Evolutionary conservation across 2,888 invertebrate genomes (phyloP).

Genomic region (Hecatera dysodea): DNA sequence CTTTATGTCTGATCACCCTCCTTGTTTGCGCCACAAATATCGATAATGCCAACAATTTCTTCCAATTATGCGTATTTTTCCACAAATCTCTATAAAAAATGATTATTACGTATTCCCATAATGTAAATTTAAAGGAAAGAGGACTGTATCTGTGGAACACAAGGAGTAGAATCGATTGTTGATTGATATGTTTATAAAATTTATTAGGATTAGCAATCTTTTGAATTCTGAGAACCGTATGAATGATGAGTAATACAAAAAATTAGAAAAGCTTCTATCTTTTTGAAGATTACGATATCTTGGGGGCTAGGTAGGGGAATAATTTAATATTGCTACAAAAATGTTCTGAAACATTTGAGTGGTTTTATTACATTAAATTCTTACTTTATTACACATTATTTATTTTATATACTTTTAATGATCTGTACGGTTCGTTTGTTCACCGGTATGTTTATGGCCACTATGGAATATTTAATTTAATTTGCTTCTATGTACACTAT

Average conservation of each 20-base stretch:
- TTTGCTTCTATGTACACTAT: background rate
- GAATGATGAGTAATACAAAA: slow-evolving; percentile 15
- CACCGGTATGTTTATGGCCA: slow-evolving; percentile 44
- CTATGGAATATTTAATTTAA: slow-evolving; percentile 6
- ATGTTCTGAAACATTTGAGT: slow-evolving; percentile 26
- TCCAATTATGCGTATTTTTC: slow-evolving; percentile 60
- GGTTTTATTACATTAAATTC: slow-evolving; percentile 41
- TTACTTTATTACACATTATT: slow-evolving; percentile 34
- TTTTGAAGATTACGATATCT: background rate
- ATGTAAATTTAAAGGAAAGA: slow-evolving; percentile 1
- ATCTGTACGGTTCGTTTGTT: slow-evolving; percentile 40
- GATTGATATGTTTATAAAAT: background rate
- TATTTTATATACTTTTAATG: slow-evolving; percentile 46
- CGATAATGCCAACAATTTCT: slow-evolving; percentile 59
- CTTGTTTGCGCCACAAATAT: slow-evolving; percentile 74
- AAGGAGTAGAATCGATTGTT: slow-evolving; percentile 8
- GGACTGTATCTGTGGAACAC: background rate
- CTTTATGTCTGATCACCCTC: slow-evolving; percentile 76
- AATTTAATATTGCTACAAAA: slow-evolving; percentile 12
- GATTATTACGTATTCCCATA: slow-evolving; percentile 7
- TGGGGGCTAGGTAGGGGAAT: background rate
- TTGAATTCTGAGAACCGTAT: slow-evolving; percentile 15
- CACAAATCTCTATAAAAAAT: slow-evolving; percentile 42
- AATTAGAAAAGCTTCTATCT: slow-evolving; percentile 12
- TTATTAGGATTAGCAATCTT: background rate